Evolutionary conservation across 1,140 invertebrate species (phyloP), one percentile per base, ranked within the genome.

Genomic region (Dendrolimus punctatus): DNA sequence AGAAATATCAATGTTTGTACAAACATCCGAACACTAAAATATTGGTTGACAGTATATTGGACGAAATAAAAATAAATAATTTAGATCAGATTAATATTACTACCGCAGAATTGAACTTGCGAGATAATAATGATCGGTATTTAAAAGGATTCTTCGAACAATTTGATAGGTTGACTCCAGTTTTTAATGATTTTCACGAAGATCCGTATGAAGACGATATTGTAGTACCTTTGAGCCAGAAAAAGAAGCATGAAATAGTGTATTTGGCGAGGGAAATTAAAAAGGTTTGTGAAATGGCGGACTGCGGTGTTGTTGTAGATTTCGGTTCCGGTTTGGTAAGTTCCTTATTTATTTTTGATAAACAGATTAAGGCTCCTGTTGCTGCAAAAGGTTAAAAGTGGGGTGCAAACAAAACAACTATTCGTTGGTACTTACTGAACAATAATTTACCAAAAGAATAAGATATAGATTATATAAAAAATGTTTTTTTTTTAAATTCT

Each of bases 251-350:
- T 51, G 93, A 95, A 88, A 92, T 94, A 53, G 53, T 88, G 7
- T 73, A 88, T 58, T 78, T 94, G 23, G 88, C 91, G 5, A 69
- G 89, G 39, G 78, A 92, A 55, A 88, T 94, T 40, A 71, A 89
- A 51, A 53, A 78, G 8, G 68, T 91, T 42, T 93, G 92, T 62
- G 53, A 74, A 45, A 58, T 86, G 2, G 59, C 58, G 23, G 72
- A 82, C 6, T 87, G 91, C 62, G 66, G 87, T 55, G 82, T 90
- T n/a, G 87, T 95, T 45, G 83, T 96, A 5, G 95, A 96, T 86
- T 88, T 96, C 64, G 95, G 95, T n/a, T 90, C 92, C 43, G 95
- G 95, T 40, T 82, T 95, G 85, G 83, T 86, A 62, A 75, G 80
- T 55, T 44, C 41, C 23, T 10, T 8, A 51, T 59, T 23, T 39